Conservation (phyloP, 1,140 invertebrate genomes). For the Lepidurus packardi region DNA sequence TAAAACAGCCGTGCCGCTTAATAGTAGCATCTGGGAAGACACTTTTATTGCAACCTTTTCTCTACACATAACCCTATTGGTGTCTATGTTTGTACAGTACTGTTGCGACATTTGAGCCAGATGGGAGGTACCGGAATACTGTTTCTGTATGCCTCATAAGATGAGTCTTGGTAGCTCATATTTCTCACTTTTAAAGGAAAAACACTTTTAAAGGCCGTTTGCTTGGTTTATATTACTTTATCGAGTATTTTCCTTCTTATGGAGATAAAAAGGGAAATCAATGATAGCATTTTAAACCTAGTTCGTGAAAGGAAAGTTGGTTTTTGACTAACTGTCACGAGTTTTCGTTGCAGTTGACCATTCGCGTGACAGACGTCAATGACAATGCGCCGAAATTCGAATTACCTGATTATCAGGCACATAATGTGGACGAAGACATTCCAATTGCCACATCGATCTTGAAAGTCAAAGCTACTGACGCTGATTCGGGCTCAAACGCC, state of each 20-base stretch:
- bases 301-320: neutral
- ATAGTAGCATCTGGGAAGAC: no score
- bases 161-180: no score
- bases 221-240: no score
- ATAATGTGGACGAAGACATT: constrained; percentile 91
- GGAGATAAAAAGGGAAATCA: neutral
- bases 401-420: constrained; percentile 88
- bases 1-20: no score
- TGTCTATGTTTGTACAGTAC: no score
- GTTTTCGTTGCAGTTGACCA: constrained; percentile 63
- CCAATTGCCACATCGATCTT: constrained; percentile 81
- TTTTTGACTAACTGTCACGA: neutral
- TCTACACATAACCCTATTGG: no score
- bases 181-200: no score
- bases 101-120: no score
- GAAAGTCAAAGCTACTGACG: constrained; percentile 86
- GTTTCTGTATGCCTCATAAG: no score
- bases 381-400: constrained; percentile 92
- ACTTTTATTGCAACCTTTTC: no score
- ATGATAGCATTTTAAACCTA: neutral
- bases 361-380: constrained; percentile 88
- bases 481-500: constrained; percentile 85
- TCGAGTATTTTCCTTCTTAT: neutral
- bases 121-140: no score
- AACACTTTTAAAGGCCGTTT: no score